Evolutionary conservation across 1,140 invertebrate species (phyloP).

Genomic region (Caerostris darwini): DNA sequence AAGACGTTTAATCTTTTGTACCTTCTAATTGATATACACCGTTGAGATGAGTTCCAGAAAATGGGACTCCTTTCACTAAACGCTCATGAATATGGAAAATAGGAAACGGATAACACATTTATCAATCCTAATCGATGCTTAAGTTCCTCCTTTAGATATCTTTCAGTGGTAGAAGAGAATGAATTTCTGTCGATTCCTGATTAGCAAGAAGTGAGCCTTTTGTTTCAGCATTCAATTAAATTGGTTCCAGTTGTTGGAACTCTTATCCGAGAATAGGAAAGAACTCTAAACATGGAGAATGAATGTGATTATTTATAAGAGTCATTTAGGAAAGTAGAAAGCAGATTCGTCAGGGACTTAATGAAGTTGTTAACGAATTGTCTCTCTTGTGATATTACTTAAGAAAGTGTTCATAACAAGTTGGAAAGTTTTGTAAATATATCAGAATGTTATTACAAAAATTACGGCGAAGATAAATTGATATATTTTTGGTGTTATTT

Average conservation of each 20-base stretch:
- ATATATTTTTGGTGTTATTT: too few species aligned
- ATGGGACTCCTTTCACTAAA: not conserved
- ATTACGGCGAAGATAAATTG: too few species aligned
- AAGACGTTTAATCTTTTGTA: not conserved
- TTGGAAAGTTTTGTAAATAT: too few species aligned
- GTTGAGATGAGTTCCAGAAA: not conserved
- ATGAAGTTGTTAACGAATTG: not conserved
- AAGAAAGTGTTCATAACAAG: too few species aligned
- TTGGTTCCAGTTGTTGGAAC: not conserved
- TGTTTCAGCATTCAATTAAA: constrained; percentile 18
- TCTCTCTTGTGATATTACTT: too few species aligned
- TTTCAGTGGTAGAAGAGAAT: not conserved
- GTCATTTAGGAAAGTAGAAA: not conserved
- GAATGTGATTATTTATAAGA: not conserved
- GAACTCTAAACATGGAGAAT: not conserved
- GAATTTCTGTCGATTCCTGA: constrained; percentile 9
- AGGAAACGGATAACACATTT: constrained; percentile 2
- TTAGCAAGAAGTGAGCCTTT: not conserved
- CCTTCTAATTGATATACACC: not conserved
- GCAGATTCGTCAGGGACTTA: not conserved
- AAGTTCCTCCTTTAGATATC: not conserved
- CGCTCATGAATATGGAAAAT: not conserved
- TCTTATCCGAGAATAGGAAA: not conserved
- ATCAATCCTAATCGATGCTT: not conserved
- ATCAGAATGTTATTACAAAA: too few species aligned